Percentiles rank a stretch among this genome's conserved stretches.
These are phyloP conservation scores for Escarpia spicata DNA, from an alignment of 2,888 invertebrate species.

Conservation along the genomic window DNA sequence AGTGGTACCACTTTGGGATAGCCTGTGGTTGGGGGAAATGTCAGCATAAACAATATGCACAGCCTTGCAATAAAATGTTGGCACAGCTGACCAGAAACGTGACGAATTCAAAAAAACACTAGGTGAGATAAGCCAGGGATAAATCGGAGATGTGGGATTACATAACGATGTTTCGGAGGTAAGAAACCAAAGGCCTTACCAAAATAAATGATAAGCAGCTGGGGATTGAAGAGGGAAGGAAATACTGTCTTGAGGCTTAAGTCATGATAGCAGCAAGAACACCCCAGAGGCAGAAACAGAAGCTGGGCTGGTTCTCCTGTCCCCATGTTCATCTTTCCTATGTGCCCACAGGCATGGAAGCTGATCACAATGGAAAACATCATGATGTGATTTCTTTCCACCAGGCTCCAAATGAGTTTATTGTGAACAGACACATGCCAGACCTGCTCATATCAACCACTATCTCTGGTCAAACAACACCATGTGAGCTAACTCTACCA, in stretches of 20 bases:
- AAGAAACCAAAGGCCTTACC: background rate
- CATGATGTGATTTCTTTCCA: background rate
- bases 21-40: background rate
- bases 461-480: conserved; percentile 16
- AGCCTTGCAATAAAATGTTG: background rate
- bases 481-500: background rate
- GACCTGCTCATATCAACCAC: background rate
- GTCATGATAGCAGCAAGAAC: background rate
- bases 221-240: background rate
- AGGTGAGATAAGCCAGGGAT: background rate
- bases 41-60: conserved; percentile 8
- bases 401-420: background rate
- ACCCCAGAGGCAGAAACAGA: background rate
- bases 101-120: background rate
- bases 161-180: background rate
- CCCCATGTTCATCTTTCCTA: background rate
- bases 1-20: background rate
- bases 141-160: background rate
- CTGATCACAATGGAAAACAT: background rate
- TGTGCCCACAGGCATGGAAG: background rate
- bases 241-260: background rate
- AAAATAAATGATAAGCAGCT: conserved; percentile 5
- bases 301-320: background rate
- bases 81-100: background rate
- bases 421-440: background rate